These are phyloP conservation scores for Meles meles DNA, from an alignment of 2,113 vertebrate species.

Conservation along the genomic window DNA sequence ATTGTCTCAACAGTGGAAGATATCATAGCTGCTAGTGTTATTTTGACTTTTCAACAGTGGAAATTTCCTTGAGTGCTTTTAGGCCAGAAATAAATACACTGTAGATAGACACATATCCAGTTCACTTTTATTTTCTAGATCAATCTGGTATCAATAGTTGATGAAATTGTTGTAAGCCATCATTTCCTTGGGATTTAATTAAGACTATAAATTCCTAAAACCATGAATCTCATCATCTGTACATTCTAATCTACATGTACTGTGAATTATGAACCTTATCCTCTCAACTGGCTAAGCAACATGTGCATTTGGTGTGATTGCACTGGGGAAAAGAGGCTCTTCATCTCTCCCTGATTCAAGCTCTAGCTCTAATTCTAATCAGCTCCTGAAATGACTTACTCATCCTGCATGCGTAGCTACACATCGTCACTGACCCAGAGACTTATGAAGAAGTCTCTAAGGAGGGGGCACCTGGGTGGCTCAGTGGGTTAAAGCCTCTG, in stretches of 20 bases:
- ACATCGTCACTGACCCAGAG: neutral
- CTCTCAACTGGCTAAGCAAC: neutral
- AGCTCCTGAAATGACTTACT: neutral
- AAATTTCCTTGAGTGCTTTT: neutral
- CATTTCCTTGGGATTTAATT: constrained; percentile 47
- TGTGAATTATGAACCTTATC: neutral
- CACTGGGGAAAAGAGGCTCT: constrained; percentile 1
- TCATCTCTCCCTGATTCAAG: neutral
- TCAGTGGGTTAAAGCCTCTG: too few relatives aligned
- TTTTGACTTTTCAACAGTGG: neutral
- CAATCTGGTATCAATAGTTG: neutral
- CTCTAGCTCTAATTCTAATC: constrained; percentile 35
- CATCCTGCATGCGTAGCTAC: constrained; percentile 8
- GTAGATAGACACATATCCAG: neutral
- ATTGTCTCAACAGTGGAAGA: neutral
- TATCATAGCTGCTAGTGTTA: neutral
- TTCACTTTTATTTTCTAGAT: neutral
- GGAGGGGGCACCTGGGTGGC: too few relatives aligned
- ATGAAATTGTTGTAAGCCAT: neutral
- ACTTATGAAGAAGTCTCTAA: constrained; percentile 2
- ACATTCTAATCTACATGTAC: constrained; percentile 10
- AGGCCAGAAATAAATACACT: constrained; percentile 16
- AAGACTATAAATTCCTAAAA: constrained; percentile 36
- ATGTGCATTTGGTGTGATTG: neutral
- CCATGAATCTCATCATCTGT: neutral